These are phyloP conservation scores for Bibio marci DNA, from an alignment of 2,888 invertebrate species.

Conservation along the genomic window DNA sequence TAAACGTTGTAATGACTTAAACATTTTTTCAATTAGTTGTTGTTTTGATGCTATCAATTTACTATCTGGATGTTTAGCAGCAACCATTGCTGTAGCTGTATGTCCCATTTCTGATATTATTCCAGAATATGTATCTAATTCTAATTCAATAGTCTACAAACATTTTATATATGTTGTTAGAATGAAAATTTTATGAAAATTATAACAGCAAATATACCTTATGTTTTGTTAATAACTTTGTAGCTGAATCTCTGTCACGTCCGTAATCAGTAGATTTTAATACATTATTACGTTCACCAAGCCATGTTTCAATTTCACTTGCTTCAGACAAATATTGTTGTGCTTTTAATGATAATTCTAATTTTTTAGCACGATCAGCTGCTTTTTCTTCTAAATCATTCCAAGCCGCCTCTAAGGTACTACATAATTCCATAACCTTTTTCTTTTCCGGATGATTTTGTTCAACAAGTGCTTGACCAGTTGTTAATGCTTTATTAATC, in stretches of 20 bases:
- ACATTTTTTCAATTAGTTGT: constrained; percentile 55
- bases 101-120: constrained; percentile 87
- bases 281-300: constrained; percentile 70
- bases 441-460: constrained; percentile 64
- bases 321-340: constrained; percentile 88
- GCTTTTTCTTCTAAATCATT: constrained; percentile 51
- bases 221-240: constrained; percentile 85
- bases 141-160: constrained; percentile 72
- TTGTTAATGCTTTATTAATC: constrained; percentile 65
- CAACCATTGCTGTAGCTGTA: constrained; percentile 64
- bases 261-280: constrained; percentile 73
- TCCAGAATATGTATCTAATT: constrained; percentile 79
- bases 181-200: too few species aligned
- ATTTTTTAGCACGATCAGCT: constrained; percentile 50
- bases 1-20: constrained; percentile 62
- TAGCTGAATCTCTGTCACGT: constrained; percentile 77
- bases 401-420: constrained; percentile 57
- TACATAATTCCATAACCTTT: constrained; percentile 59
- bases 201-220: constrained; percentile 39
- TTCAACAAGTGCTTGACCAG: constrained; percentile 56
- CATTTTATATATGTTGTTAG: too few species aligned
- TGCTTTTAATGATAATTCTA: constrained; percentile 73
- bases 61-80: constrained; percentile 66
- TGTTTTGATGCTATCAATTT: constrained; percentile 64
- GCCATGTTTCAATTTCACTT: constrained; percentile 83